phyloP scores from a whole-genome alignment of 2,113 vertebrate species.

The Strix uralensis region DNA sequence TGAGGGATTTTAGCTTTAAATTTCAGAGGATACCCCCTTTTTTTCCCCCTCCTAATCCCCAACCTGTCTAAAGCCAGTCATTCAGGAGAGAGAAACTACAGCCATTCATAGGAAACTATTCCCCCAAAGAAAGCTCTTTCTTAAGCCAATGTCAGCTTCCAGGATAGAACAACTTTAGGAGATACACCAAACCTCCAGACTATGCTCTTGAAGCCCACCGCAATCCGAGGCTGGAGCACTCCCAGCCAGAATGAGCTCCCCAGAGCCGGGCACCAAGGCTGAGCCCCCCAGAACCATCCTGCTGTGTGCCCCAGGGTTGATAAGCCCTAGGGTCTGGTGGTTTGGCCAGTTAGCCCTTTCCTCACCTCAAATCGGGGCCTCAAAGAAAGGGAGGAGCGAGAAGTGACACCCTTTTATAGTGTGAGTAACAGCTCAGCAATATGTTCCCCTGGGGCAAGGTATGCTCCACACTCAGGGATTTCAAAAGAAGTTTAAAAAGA shows the following conservation, averaged over 20 bases:
- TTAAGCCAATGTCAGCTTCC: not conserved
- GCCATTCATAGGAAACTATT: not conserved
- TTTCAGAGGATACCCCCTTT: not conserved
- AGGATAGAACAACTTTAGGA: not conserved
- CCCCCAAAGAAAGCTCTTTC: not conserved
- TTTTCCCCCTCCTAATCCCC: not conserved
- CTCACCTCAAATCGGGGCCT: not conserved
- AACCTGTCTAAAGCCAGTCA: not conserved
- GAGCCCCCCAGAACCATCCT: not conserved
- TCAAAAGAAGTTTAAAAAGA: not conserved
- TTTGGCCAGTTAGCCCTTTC: not conserved
- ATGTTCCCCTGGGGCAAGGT: not conserved
- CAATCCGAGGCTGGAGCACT: not conserved
- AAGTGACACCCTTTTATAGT: not conserved
- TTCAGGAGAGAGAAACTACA: not conserved
- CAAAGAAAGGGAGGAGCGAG: not conserved
- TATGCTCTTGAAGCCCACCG: not conserved
- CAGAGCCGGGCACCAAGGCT: not conserved
- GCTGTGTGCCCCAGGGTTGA: not conserved
- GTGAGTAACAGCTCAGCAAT: conserved; percentile 22
- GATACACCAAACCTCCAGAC: not conserved
- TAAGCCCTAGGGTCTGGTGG: not conserved
- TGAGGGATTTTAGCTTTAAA: not conserved
- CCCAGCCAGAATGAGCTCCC: not conserved
- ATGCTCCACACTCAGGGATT: not conserved